phyloP scores from a whole-genome alignment of 2,113 vertebrate genomes.

The Oncorhynchus clarkii region DNA sequence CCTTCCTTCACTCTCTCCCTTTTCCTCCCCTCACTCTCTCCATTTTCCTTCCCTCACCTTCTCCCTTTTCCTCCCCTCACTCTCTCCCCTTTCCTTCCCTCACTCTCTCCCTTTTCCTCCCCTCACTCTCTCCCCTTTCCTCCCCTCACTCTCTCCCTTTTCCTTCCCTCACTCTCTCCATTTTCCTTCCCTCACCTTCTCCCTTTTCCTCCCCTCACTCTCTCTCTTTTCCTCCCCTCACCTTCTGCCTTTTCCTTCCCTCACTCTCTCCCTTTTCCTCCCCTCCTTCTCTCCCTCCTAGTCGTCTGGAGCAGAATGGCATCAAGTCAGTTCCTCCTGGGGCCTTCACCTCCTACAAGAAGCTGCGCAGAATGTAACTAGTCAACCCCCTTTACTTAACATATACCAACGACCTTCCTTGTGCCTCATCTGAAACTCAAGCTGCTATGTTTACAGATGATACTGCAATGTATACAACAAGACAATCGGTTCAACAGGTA shows the following conservation, averaged over 20 bases:
- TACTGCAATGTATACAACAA: too few relatives aligned
- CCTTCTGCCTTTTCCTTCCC: background rate
- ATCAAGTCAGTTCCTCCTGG: constrained; percentile 93
- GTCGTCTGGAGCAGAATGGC: constrained; percentile 89
- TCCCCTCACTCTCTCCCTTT: background rate
- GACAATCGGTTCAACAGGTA: too few relatives aligned
- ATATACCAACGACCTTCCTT: too few relatives aligned
- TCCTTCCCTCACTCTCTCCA: background rate
- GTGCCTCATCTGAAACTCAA: too few relatives aligned
- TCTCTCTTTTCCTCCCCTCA: background rate
- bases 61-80: background rate
- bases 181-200: background rate
- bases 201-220: background rate
- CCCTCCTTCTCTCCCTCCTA: constrained; percentile 18
- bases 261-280: background rate
- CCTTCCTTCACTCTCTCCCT: background rate
- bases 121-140: background rate
- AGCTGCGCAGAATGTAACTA: constrained; percentile 89
- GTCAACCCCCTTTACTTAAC: too few relatives aligned
- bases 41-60: background rate
- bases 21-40: background rate
- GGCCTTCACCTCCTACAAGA: constrained; percentile 91
- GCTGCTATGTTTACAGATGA: too few relatives aligned
- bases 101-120: background rate
- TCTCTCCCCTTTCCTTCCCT: background rate